phyloP scores from a whole-genome alignment of 2,888 invertebrate genomes.

The Hypercompe scribonia region DNA sequence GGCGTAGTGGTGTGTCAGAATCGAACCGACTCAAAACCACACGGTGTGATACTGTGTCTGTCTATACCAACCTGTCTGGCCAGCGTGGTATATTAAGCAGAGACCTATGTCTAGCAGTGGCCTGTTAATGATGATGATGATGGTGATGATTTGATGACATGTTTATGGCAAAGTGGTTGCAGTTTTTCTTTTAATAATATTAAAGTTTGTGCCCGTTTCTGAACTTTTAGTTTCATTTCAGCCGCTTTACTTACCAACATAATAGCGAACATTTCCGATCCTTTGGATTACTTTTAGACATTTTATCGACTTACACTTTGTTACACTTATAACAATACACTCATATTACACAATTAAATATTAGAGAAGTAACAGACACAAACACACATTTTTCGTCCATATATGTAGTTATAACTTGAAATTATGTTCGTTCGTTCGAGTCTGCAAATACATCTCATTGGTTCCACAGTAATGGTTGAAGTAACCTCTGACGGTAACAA shows the following conservation, averaged over 20 bases:
- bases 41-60: too few species aligned
- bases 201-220: not conserved
- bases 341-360: not conserved
- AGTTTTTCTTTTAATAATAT: too few species aligned
- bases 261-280: constrained; percentile 54
- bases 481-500: constrained; percentile 1
- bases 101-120: too few species aligned
- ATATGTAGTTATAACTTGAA: not conserved
- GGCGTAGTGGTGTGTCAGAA: too few species aligned
- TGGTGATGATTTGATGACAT: too few species aligned
- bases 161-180: too few species aligned
- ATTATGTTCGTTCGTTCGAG: not conserved
- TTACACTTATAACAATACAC: constrained; percentile 3
- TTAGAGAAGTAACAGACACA: not conserved
- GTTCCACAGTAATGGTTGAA: not conserved
- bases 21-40: too few species aligned
- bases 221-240: not conserved
- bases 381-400: not conserved
- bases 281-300: constrained; percentile 61
- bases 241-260: constrained; percentile 68
- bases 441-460: not conserved
- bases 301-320: constrained; percentile 32
- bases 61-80: too few species aligned
- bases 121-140: too few species aligned
- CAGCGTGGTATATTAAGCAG: too few species aligned